These are phyloP conservation scores for Calycopis cecrops DNA, from an alignment of 1,140 invertebrate genomes.

Conservation along the genomic window DNA sequence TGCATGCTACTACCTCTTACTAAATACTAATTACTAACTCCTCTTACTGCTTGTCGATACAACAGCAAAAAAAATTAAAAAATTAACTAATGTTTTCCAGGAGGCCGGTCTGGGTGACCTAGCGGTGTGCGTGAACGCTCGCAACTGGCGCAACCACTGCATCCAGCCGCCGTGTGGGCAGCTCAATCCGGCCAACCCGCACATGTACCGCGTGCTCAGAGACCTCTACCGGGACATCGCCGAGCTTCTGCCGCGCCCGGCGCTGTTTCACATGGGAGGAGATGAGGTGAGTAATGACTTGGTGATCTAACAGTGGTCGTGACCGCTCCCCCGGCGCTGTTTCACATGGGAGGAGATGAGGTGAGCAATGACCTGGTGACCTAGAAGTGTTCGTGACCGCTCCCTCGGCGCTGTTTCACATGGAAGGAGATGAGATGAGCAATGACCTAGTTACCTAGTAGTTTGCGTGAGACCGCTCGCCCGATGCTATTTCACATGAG, in stretches of 20 bases:
- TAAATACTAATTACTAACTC: too few species aligned
- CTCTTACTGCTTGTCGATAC: too few species aligned
- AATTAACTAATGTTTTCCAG: too few species aligned
- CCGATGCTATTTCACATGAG: neutral
- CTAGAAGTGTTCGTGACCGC: slow-evolving; percentile 39
- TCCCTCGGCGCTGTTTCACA: slow-evolving; percentile 82
- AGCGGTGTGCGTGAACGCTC: slow-evolving; percentile 83
- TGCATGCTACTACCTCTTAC: too few species aligned
- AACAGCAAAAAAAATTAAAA: too few species aligned
- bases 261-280: slow-evolving; percentile 88
- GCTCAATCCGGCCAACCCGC: slow-evolving; percentile 86
- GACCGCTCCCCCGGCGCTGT: neutral
- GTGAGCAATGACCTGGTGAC: too few species aligned
- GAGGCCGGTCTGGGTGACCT: slow-evolving; percentile 81
- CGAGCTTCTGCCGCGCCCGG: slow-evolving; percentile 73
- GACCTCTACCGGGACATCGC: slow-evolving; percentile 83
- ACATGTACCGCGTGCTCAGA: slow-evolving; percentile 82
- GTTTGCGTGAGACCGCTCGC: too few species aligned
- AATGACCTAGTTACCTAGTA: too few species aligned
- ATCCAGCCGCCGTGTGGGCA: slow-evolving; percentile 91
- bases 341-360: neutral
- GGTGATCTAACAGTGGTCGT: too few species aligned
- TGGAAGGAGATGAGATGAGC: slow-evolving; percentile 89
- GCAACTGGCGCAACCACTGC: slow-evolving; percentile 84
- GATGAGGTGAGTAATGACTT: slow-evolving; percentile 80